Base-by-base conservation (phyloP, 2,888 invertebrate species). In the Mesoligia furuncula region DNA sequence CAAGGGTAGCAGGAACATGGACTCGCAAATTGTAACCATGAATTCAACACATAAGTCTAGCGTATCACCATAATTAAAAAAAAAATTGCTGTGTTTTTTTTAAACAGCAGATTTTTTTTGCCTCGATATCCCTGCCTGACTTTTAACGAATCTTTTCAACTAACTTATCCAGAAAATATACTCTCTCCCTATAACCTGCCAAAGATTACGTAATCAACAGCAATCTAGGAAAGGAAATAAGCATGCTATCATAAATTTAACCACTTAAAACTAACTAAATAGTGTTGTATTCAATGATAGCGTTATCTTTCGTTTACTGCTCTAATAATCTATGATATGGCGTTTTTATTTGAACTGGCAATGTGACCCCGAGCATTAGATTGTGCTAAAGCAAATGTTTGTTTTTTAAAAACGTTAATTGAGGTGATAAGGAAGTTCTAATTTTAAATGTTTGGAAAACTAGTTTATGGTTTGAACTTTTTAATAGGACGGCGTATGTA, bases 291-390 rank as follows among this genome's bases (percentile, higher is more conserved):
- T 90, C 91, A 82, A 90, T 91, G 94, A 94, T 94, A 93, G 83
- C 75, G 77, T 93, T 93, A 93, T 93, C 93, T 90, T 62, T 71
- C 45, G 91, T 93, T 92, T 92, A 93, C 90, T 89, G 90, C 92
- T 88, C 89, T 90, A 45, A 59, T 93, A 95, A 95, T 95, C 95
- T 94, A 48, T 92, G 95, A 95, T 95, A 95, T 85, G 87, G 87
- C 8, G 80, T 84, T 88, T 91, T 88, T 95, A 93, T 95, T 95
- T 95, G 91, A 91, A 90, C 85, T 87, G 78, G 85, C 92, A 92
- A 92, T 92, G 91, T 93, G 92, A 93, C 93, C 92, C 90, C 87
- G 90, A 85, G 89, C 80, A 89, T 82, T 81, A 87, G 86, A 89
- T 87, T 89, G 81, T 90, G 86, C 87, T 61, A 57, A n/a, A 74